phyloP scores from a whole-genome alignment of 2,797 vertebrate genomes.

The Selene dorsalis region DNA sequence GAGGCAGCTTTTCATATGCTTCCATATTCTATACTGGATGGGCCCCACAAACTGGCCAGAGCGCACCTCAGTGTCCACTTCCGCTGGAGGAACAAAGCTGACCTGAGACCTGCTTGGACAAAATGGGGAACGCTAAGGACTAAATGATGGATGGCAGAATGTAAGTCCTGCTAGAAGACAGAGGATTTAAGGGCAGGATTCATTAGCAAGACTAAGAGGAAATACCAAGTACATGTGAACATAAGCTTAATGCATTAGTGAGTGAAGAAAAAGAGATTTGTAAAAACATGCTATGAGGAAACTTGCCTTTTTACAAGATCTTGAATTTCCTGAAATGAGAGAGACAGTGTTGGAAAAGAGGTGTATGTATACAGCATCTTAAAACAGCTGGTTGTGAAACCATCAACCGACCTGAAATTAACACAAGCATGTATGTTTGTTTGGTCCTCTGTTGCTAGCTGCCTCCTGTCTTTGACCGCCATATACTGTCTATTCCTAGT shows the following conservation, averaged over 20 bases:
- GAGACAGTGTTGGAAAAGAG: constrained; percentile 26
- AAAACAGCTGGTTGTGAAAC: not conserved
- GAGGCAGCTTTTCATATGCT: constrained; percentile 84
- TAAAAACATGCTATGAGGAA: constrained; percentile 6
- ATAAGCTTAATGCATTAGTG: constrained; percentile 32
- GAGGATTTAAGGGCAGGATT: constrained; percentile 13
- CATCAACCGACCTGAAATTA: not conserved
- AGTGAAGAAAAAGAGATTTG: not conserved
- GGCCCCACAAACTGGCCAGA: constrained; percentile 83
- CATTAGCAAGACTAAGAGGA: constrained; percentile 3
- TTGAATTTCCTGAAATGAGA: constrained; percentile 83
- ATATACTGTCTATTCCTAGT: constrained; percentile 3
- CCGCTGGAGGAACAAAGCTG: constrained; percentile 74
- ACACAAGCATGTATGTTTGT: not conserved
- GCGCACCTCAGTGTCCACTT: constrained; percentile 78
- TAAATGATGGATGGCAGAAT: constrained; percentile 24
- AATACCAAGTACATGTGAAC: constrained; percentile 8
- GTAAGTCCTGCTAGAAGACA: constrained; percentile 2
- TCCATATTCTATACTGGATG: constrained; percentile 86
- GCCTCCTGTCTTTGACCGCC: not conserved
- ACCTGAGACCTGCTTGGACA: constrained; percentile 78
- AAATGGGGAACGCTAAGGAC: constrained; percentile 8
- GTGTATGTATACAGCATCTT: not conserved
- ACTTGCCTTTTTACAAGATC: constrained; percentile 84
- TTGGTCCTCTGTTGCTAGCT: not conserved